A percentile compares a stretch with the other conserved stretches of the same genome.
These are phyloP conservation scores for Prunella strophiata DNA, from an alignment of 2,797 vertebrate species.

Conservation along the genomic window DNA sequence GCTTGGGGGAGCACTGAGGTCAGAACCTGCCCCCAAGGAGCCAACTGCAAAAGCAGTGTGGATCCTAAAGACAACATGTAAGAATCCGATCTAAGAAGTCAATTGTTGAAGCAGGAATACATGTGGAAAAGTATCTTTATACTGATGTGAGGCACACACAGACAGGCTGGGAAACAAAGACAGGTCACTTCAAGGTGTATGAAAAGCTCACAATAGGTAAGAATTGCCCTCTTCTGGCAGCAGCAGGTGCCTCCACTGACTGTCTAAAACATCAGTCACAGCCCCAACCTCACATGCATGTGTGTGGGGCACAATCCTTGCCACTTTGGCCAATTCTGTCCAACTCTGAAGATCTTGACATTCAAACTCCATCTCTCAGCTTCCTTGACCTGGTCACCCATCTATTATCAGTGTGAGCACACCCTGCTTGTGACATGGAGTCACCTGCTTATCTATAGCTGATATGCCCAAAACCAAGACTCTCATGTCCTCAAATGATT, in stretches of 20 bases:
- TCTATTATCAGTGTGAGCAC: background rate
- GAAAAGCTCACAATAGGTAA: background rate
- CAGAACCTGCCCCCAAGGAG: background rate
- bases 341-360: background rate
- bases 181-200: background rate
- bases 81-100: background rate
- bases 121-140: background rate
- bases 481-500: background rate
- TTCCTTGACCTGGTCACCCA: background rate
- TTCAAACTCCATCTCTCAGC: background rate
- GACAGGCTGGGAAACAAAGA: background rate
- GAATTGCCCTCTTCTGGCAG: background rate
- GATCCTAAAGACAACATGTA: background rate
- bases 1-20: background rate
- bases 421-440: background rate
- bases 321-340: background rate
- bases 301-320: background rate
- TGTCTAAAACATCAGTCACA: background rate
- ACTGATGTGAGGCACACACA: background rate
- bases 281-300: accelerated
- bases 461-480: background rate
- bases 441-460: background rate
- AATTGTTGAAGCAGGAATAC: background rate
- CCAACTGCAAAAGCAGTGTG: background rate
- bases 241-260: background rate